Percentiles rank a stretch among this genome's conserved stretches.
These are phyloP conservation scores for Philonicus albiceps DNA, from an alignment of 2,888 invertebrate species.

Conservation along the genomic window DNA sequence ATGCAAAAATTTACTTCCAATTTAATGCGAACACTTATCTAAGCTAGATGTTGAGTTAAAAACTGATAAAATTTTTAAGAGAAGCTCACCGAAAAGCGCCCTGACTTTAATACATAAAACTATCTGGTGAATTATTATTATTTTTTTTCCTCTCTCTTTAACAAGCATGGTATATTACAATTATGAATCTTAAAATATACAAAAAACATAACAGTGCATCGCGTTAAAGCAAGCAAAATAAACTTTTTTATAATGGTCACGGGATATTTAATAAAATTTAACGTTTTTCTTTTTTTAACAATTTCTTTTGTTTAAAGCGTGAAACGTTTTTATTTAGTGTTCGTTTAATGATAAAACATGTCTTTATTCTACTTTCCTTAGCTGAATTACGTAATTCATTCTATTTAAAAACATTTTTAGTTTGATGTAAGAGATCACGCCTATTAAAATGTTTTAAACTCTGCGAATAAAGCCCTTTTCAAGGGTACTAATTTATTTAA, in stretches of 20 bases:
- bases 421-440: not conserved
- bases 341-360: not conserved
- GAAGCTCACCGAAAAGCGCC: not conserved
- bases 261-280: not conserved
- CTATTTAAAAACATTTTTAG: not conserved
- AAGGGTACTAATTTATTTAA: too few relatives aligned
- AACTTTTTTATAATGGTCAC: not conserved
- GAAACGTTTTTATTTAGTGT: not conserved
- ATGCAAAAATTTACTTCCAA: slow-evolving; percentile 9
- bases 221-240: not conserved
- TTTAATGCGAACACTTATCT: slow-evolving; percentile 1
- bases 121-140: not conserved
- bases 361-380: not conserved
- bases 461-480: too few relatives aligned
- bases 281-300: not conserved
- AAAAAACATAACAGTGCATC: not conserved
- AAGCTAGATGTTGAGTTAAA: not conserved
- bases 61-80: not conserved
- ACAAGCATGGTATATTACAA: not conserved
- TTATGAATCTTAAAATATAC: not conserved
- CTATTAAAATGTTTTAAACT: too few relatives aligned
- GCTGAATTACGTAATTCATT: not conserved
- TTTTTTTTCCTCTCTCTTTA: not conserved
- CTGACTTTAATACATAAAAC: not conserved
- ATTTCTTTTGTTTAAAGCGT: not conserved